Evolutionary conservation across 2,797 vertebrate species (phyloP).

Genomic region (Trachurus trachurus): DNA sequence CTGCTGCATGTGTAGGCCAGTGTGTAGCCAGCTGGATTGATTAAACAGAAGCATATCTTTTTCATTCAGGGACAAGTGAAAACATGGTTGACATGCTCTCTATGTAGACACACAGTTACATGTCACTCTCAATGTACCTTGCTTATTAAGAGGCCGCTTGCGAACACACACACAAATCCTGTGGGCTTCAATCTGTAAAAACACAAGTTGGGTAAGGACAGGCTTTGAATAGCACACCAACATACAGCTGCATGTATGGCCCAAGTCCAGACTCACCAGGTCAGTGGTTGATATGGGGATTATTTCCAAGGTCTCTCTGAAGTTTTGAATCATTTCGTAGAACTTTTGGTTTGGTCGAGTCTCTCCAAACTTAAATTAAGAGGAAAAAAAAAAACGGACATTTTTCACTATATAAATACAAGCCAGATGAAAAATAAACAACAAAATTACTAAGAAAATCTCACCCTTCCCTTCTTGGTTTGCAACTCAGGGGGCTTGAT

Average conservation of each 20-base stretch:
- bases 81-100: not conserved
- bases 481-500: constrained; percentile 87
- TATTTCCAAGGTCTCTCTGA: constrained; percentile 90
- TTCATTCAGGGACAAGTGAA: not conserved
- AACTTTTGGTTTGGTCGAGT: constrained; percentile 94
- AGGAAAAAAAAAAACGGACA: not conserved
- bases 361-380: constrained; percentile 87
- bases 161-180: constrained; percentile 97
- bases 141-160: constrained; percentile 95
- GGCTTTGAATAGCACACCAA: not conserved
- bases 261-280: constrained; percentile 82
- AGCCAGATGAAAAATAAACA: not conserved
- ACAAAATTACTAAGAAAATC: not conserved
- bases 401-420: not conserved
- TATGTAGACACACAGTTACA: not conserved
- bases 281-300: constrained; percentile 86
- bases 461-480: constrained; percentile 91
- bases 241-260: not conserved
- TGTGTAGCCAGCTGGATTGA: not conserved
- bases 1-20: not conserved
- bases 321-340: constrained; percentile 94
- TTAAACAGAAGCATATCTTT: not conserved
- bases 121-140: constrained; percentile 82
- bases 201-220: not conserved
- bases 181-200: constrained; percentile 88